Base-by-base conservation (phyloP, 1,140 invertebrate species). In the Drosophila virilis region DNA sequence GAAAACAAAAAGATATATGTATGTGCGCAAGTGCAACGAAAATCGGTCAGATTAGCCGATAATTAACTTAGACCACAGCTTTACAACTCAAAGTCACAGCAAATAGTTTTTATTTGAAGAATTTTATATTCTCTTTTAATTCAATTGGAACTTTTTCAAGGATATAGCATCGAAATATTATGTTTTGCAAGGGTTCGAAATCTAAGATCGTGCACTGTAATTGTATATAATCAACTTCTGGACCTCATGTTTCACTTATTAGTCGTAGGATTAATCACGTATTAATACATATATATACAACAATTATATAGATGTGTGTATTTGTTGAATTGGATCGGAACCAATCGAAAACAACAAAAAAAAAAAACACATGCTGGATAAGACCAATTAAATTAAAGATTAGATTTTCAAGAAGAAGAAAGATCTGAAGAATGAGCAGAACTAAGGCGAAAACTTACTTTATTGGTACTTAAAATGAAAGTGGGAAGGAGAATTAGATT, bases 371-470 rank as follows among this genome's bases (percentile, higher is more conserved):
- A 68, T 70, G 83, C 84, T 88, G 84, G 84, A 88, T 84, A 88
- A 89, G 83, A 88, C 84, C 79, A 88, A 89, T 79, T 89, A 88
- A 88, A 88, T 89, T 88, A 82, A 86, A 65, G 60, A 71, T 70
- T 17, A 68, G 45, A 69, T 69, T 46, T 46, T 38, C 38, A 45
- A 60, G n/a, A 73, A 45, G 38, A 76, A 67, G 50, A 65, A 76
- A 67, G 50, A 65, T 55, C 71, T 17, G 73, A 77, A 59, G 52
- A 67, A 88, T 74, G 68, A 58, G 66, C 28, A 37, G 45, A 81
- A 64, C 46, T 54, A 85, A 72, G 79, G 48, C 51, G 58, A 78
- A 57, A 46, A 50, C 37, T 64, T 70, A 69, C 77, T 83, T 67
- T 73, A 79, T 82, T 78, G 80, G 66, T 74, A 70, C 54, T 50